A percentile compares a stretch with the other conserved stretches of the same genome.
phyloP scores from a whole-genome alignment of 2,888 invertebrate species.

The Drosophila pegasa region DNA sequence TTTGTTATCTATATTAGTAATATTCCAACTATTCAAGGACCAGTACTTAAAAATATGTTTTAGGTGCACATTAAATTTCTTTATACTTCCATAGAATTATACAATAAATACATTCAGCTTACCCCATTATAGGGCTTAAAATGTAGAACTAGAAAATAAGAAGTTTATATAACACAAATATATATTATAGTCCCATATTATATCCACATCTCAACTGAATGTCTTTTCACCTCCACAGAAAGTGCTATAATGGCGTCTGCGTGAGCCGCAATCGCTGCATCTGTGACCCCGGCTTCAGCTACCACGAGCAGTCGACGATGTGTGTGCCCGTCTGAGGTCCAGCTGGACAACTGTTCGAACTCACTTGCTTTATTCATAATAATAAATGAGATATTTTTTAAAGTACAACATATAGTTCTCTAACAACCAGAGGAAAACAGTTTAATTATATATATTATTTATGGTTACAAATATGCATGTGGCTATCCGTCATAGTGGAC shows the following conservation, averaged over 20 bases:
- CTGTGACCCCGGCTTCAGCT: constrained; percentile 82
- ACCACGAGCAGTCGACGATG: constrained; percentile 80
- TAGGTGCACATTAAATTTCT: no score
- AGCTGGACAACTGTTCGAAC: background rate
- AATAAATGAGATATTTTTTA: background rate
- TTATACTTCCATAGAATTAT: no score
- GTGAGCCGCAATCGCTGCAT: constrained; percentile 83
- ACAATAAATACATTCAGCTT: no score
- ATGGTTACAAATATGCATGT: background rate
- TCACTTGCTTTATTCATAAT: background rate
- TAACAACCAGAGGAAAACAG: background rate
- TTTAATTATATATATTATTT: background rate
- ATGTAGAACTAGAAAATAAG: no score
- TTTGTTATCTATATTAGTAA: no score
- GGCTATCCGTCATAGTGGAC: constrained; percentile 4
- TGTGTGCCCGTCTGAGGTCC: constrained; percentile 76
- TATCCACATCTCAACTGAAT: no score
- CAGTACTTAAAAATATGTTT: no score
- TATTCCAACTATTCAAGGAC: no score
- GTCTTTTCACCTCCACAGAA: constrained; percentile 54
- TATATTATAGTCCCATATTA: no score
- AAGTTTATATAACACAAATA: no score
- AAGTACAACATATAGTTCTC: background rate
- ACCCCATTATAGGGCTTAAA: no score
- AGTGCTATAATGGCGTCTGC: constrained; percentile 83